Evolutionary conservation across 1,140 invertebrate species (phyloP).

Genomic region (Mesaphorura yosii): DNA sequence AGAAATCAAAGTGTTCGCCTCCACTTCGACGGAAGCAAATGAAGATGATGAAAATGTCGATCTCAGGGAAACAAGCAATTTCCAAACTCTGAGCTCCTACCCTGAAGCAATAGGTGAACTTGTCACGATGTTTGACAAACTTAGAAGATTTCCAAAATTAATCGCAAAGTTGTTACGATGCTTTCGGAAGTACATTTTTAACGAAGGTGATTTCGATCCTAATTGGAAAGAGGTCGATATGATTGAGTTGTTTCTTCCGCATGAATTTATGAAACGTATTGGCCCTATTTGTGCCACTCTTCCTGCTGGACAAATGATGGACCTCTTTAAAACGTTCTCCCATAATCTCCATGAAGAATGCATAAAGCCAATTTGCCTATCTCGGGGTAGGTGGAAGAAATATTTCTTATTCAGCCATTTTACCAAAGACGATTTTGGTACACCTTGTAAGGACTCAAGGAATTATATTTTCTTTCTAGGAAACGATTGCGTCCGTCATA

Average conservation of each 20-base stretch:
- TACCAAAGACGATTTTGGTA: not conserved
- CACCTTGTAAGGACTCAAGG: not conserved
- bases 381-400: not conserved
- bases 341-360: conserved; percentile 28
- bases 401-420: not conserved
- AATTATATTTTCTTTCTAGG: not conserved
- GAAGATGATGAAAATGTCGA: no score
- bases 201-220: not conserved
- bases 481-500: no score
- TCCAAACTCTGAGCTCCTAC: no score
- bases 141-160: conserved; percentile 24
- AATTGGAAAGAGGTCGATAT: not conserved
- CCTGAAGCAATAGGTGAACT: conserved; percentile 18
- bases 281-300: conserved; percentile 11
- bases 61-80: no score
- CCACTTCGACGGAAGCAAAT: no score
- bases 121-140: conserved; percentile 17
- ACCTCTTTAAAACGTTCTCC: conserved; percentile 25
- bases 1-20: no score
- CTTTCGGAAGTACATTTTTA: conserved; percentile 3
- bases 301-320: conserved; percentile 21
- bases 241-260: conserved; percentile 10
- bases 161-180: conserved; percentile 22
- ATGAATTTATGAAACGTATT: conserved; percentile 13
- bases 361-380: conserved; percentile 3